Conservation (phyloP, 2,888 invertebrate species). For the Pachymerium ferrugineum region DNA sequence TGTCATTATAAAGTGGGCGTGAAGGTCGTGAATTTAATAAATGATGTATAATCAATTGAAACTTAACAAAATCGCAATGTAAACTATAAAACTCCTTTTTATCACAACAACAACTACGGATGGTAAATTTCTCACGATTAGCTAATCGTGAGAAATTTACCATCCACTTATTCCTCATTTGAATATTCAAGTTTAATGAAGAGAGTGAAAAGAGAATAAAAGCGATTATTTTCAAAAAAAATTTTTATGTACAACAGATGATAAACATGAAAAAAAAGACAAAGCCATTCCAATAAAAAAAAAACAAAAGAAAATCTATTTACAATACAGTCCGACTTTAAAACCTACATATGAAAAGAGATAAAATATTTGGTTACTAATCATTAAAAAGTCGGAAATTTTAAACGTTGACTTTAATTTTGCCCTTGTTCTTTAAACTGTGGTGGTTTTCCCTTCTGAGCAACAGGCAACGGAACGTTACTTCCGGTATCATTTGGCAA, state of each 20-base stretch:
- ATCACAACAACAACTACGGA: too few relatives aligned
- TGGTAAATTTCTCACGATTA: too few relatives aligned
- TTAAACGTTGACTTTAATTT: neutral
- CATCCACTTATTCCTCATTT: too few relatives aligned
- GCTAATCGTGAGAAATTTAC: too few relatives aligned
- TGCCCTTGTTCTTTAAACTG: constrained; percentile 11
- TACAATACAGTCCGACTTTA: neutral
- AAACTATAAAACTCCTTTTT: too few relatives aligned
- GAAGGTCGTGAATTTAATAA: too few relatives aligned
- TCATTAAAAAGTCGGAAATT: neutral
- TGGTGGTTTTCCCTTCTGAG: constrained; percentile 28
- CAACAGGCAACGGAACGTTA: constrained; percentile 5
- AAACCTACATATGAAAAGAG: neutral
- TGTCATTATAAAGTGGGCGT: too few relatives aligned
- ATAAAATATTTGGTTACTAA: neutral
- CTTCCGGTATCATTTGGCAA: constrained; percentile 26
- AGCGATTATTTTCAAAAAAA: neutral
- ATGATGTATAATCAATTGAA: too few relatives aligned
- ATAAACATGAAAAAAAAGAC: neutral
- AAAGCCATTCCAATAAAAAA: constrained; percentile 6
- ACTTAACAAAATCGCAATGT: too few relatives aligned
- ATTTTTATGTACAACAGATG: constrained; percentile 14
- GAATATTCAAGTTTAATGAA: too few relatives aligned
- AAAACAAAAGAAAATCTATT: neutral
- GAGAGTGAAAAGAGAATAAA: neutral